Conservation (phyloP, 1,140 invertebrate species). For the Conus betulinus region DNA sequence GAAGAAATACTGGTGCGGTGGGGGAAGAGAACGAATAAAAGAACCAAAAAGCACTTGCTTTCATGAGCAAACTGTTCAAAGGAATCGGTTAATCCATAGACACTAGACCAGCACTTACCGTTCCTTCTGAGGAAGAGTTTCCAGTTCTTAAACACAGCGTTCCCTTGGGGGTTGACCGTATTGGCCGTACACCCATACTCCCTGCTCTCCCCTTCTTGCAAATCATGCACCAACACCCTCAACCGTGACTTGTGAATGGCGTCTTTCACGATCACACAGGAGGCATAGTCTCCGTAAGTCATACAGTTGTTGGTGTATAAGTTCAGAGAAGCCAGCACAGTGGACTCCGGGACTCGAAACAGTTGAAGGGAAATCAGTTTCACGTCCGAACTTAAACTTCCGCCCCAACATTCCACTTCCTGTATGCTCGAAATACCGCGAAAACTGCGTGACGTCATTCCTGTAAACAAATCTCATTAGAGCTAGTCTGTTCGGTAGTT, state of each 20-base stretch:
- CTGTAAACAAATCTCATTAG: not conserved
- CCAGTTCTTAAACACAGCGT: not conserved
- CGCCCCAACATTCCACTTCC: conserved; percentile 38
- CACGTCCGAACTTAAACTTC: conserved; percentile 8
- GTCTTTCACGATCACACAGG: not conserved
- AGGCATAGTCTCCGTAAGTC: conserved; percentile 23
- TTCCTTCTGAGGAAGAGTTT: not conserved
- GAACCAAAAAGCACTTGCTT: too few species aligned
- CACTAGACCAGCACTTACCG: not conserved
- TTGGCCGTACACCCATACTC: conserved; percentile 19
- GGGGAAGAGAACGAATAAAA: too few species aligned
- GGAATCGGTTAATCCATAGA: not conserved
- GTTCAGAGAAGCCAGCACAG: conserved; percentile 12
- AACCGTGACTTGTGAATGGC: not conserved
- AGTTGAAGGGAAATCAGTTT: conserved; percentile 20
- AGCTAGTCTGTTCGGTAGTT: too few species aligned
- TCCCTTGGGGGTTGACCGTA: not conserved
- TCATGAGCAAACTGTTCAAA: too few species aligned
- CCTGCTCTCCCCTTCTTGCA: conserved; percentile 9
- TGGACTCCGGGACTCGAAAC: conserved; percentile 1
- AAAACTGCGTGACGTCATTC: conserved; percentile 5
- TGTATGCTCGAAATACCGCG: conserved; percentile 30
- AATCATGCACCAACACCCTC: conserved; percentile 17
- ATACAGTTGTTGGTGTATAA: not conserved
- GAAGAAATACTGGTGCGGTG: not conserved